Conservation (phyloP, 1,140 invertebrate species). For the Agrypnia vestita region DNA sequence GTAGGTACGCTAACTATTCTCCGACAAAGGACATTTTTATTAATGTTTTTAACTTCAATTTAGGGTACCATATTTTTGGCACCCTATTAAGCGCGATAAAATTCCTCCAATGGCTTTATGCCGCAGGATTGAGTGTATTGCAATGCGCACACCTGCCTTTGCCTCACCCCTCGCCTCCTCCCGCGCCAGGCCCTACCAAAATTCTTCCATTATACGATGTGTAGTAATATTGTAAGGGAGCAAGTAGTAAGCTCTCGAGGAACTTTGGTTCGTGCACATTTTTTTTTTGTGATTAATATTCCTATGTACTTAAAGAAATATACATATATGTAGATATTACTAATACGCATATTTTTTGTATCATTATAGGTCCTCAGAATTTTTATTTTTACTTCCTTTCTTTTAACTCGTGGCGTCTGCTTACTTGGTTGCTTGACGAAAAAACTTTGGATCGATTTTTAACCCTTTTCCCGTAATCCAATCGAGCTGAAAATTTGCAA, state of each 20-base stretch:
- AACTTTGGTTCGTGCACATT: slow-evolving; percentile 20
- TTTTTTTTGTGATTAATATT: too few species aligned
- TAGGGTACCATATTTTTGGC: slow-evolving; percentile 19
- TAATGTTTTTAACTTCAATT: slow-evolving; percentile 15
- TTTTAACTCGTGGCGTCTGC: too few species aligned
- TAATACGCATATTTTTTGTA: too few species aligned
- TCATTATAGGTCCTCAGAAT: too few species aligned
- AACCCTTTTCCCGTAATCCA: too few species aligned
- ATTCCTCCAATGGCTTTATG: slow-evolving; percentile 34
- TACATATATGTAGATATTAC: too few species aligned
- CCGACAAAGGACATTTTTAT: background rate
- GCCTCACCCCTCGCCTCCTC: background rate
- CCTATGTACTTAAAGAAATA: too few species aligned
- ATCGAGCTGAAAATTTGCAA: too few species aligned
- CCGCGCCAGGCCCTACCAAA: background rate
- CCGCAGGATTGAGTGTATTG: slow-evolving; percentile 32
- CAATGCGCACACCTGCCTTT: slow-evolving; percentile 44
- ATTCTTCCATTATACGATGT: slow-evolving; percentile 11
- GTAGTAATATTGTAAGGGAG: slow-evolving; percentile 1
- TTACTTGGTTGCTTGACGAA: too few species aligned
- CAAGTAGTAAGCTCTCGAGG: background rate
- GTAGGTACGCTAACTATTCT: background rate
- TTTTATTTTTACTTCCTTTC: too few species aligned
- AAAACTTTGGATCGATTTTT: too few species aligned
- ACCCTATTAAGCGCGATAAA: slow-evolving; percentile 40